Conservation (phyloP, 2,888 invertebrate species). For the Drosophila pegasa region DNA sequence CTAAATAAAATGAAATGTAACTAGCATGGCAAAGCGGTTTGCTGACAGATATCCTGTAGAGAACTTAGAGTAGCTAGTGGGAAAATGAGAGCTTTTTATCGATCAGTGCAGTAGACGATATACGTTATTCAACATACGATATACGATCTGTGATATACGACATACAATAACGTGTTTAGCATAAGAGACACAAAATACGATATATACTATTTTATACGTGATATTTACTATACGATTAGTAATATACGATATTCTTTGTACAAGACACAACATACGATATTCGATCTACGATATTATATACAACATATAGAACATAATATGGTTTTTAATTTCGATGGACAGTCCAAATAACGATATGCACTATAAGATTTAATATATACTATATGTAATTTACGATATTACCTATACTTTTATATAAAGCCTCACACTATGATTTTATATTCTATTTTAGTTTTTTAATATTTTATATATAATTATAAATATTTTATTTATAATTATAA, state of each 20-base stretch:
- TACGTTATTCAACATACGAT: background rate
- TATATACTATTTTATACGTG: background rate
- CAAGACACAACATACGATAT: background rate
- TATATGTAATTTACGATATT: background rate
- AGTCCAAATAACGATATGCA: background rate
- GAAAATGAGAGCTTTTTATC: too few relatives aligned
- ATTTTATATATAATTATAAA: too few relatives aligned
- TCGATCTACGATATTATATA: background rate
- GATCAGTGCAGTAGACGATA: background rate
- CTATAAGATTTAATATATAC: background rate
- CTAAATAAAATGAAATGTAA: conserved; percentile 1
- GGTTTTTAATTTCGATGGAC: too few relatives aligned
- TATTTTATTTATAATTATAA: too few relatives aligned
- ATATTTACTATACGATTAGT: background rate
- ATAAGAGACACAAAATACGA: too few relatives aligned
- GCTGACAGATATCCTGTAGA: background rate
- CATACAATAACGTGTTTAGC: too few relatives aligned
- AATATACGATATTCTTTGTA: background rate
- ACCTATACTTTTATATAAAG: too few relatives aligned
- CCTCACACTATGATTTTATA: too few relatives aligned
- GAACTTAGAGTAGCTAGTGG: background rate
- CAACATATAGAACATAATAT: background rate
- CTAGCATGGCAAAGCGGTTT: too few relatives aligned
- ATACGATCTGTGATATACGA: background rate
- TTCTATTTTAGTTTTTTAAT: too few relatives aligned